phyloP scores from a whole-genome alignment of 2,797 vertebrate species.

The Decapterus maruadsi region DNA sequence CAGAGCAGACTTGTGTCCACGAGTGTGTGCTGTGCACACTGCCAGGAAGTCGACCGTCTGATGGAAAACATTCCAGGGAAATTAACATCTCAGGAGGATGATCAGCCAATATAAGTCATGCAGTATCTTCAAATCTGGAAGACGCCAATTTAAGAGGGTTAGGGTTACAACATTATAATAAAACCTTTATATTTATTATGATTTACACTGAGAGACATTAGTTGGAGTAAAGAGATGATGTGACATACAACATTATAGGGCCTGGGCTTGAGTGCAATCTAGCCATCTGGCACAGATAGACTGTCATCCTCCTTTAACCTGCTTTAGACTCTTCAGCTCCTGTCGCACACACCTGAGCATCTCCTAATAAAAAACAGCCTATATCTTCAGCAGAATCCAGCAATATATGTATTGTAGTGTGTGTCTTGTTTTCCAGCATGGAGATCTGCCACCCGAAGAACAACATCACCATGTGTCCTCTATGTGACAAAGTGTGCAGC shows the following conservation, averaged over 20 bases:
- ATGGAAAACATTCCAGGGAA: not conserved
- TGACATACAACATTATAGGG: too few species aligned
- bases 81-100: not conserved
- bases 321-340: too few species aligned
- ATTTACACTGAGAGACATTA: not conserved
- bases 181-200: too few species aligned
- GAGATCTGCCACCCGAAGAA: constrained; percentile 94
- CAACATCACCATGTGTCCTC: constrained; percentile 98
- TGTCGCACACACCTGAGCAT: too few species aligned
- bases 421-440: constrained; percentile 85
- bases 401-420: not conserved
- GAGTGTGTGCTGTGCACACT: not conserved
- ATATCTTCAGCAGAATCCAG: too few species aligned
- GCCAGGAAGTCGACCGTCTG: not conserved
- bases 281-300: too few species aligned
- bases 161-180: too few species aligned
- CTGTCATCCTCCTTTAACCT: too few species aligned
- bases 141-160: not conserved
- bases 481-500: constrained; percentile 94
- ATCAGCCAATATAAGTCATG: not conserved
- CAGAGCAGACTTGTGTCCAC: constrained; percentile 21
- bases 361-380: too few species aligned
- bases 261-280: too few species aligned
- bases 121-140: not conserved
- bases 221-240: too few species aligned